Percentiles rank a stretch among this genome's conserved stretches.
Evolutionary conservation across 2,113 vertebrate genomes (phyloP).

Genomic region (Crotalus viridis): DNA sequence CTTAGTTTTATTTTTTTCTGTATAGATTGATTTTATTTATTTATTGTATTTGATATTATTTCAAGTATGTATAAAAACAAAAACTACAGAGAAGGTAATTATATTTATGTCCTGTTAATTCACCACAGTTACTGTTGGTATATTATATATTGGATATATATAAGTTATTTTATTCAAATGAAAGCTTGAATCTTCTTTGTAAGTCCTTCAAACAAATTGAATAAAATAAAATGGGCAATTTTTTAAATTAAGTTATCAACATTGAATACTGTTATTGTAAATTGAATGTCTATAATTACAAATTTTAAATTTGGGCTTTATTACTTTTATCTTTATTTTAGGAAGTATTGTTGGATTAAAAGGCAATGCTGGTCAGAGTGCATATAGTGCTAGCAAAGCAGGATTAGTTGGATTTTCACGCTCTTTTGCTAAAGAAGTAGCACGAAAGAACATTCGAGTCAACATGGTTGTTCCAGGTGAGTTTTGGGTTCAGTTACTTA

Average conservation of each 20-base stretch:
- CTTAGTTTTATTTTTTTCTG: neutral
- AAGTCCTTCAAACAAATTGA: neutral
- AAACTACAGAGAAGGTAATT: neutral
- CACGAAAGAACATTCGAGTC: conserved; percentile 82
- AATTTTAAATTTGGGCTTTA: neutral
- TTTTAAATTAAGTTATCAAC: conserved; percentile 9
- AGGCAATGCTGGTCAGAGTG: conserved; percentile 86
- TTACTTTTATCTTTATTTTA: conserved; percentile 57
- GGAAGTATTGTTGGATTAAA: conserved; percentile 87
- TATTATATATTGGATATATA: neutral
- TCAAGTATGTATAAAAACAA: neutral
- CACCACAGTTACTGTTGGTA: neutral
- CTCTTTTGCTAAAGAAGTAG: conserved; percentile 92
- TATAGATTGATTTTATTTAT: neutral
- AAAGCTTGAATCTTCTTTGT: neutral
- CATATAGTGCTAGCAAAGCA: conserved; percentile 89
- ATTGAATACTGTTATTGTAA: neutral
- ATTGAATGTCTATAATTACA: neutral
- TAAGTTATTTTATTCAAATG: neutral
- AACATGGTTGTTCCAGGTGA: conserved; percentile 92
- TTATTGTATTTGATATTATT: neutral
- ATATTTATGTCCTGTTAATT: neutral
- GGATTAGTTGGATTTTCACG: conserved; percentile 90
- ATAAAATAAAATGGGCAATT: neutral
- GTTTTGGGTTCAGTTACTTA: conserved; percentile 34